phyloP scores from a whole-genome alignment of 2,113 vertebrate species.

The Macrotis lagotis region DNA sequence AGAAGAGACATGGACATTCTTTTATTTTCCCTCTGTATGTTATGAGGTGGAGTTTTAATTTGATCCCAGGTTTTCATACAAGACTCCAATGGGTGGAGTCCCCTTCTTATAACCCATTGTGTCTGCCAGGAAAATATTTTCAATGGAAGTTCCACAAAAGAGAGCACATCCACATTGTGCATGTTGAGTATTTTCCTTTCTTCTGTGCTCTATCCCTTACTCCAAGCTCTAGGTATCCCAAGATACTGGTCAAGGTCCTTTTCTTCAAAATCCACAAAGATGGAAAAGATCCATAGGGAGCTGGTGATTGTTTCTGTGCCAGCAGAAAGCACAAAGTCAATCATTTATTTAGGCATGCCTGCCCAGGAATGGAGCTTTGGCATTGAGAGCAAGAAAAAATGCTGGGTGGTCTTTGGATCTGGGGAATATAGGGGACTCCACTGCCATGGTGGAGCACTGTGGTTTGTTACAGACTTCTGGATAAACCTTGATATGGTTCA shows the following conservation, averaged over 20 bases:
- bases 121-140: neutral
- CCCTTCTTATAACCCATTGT: neutral
- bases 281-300: slow-evolving; percentile 20
- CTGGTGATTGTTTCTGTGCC: neutral
- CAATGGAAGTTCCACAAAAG: neutral
- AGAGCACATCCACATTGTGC: neutral
- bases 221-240: neutral
- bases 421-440: neutral
- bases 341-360: fast-evolving
- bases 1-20: neutral
- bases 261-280: slow-evolving; percentile 4
- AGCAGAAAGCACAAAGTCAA: slow-evolving; percentile 47
- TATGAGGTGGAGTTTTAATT: neutral
- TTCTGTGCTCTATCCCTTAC: neutral
- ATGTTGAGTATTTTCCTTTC: neutral
- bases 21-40: neutral
- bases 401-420: neutral
- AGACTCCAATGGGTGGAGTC: neutral
- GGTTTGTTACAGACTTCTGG: neutral
- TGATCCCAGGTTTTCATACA: neutral
- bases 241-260: neutral
- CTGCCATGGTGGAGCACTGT: neutral
- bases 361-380: slow-evolving; percentile 10
- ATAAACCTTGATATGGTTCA: slow-evolving; percentile 43
- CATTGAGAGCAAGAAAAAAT: neutral